Percentiles rank a stretch among this genome's conserved stretches.
These are phyloP conservation scores for Apamea sordens DNA, from an alignment of 2,888 invertebrate species.

Conservation along the genomic window DNA sequence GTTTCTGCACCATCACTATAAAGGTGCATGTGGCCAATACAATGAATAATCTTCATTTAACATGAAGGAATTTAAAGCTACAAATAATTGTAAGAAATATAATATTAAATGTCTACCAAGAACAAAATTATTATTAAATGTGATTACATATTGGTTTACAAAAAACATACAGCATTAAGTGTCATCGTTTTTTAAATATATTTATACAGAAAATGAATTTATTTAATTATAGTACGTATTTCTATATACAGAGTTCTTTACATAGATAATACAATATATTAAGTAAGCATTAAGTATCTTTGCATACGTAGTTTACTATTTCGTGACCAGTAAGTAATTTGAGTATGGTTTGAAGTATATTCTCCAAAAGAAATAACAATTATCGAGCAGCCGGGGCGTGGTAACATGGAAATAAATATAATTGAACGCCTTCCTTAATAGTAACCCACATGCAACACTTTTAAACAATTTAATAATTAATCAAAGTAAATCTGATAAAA, in stretches of 20 bases:
- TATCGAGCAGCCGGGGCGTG: slow-evolving; percentile 17
- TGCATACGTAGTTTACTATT: slow-evolving; percentile 23
- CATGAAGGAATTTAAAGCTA: slow-evolving; percentile 28
- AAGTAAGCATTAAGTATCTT: slow-evolving; percentile 39
- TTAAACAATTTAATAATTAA: slow-evolving; percentile 5
- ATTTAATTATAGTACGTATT: slow-evolving; percentile 22
- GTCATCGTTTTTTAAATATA: slow-evolving; percentile 19
- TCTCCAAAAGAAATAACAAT: slow-evolving; percentile 14
- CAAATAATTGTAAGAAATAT: slow-evolving; percentile 32
- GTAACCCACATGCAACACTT: slow-evolving; percentile 26
- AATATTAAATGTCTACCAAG: slow-evolving; percentile 47
- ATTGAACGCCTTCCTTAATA: slow-evolving; percentile 17
- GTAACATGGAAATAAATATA: slow-evolving; percentile 41
- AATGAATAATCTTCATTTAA: slow-evolving; percentile 19
- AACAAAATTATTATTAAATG: slow-evolving; percentile 35
- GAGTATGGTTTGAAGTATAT: neutral
- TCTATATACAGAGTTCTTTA: slow-evolving; percentile 41
- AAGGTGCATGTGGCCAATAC: slow-evolving; percentile 1
- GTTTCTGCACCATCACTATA: neutral
- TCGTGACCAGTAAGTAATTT: slow-evolving; percentile 14
- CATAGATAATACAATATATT: slow-evolving; percentile 37
- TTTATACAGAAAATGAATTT: slow-evolving; percentile 26
- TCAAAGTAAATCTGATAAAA: slow-evolving; percentile 23
- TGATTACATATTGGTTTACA: slow-evolving; percentile 38
- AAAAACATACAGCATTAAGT: slow-evolving; percentile 27